Conservation (phyloP, 2,113 vertebrate species). For the Globicephala melas region DNA sequence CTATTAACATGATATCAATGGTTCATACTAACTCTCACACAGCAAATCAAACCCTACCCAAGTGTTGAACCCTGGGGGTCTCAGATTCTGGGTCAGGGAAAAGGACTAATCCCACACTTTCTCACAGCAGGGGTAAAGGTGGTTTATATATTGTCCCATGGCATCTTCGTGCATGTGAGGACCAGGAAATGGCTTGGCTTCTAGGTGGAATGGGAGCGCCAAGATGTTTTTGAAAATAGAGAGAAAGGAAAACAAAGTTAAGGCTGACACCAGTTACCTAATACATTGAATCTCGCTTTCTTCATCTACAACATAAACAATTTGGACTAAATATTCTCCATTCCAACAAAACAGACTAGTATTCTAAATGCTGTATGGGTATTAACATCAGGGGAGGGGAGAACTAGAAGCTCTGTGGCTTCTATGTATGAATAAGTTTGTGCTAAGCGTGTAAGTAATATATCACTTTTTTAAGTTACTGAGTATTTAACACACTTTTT, state of each 20-base stretch:
- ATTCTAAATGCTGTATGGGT: background rate
- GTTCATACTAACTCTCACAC: background rate
- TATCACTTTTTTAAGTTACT: background rate
- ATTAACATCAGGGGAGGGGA: background rate
- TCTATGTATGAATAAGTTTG: background rate
- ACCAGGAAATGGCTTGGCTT: background rate
- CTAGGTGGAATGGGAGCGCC: background rate
- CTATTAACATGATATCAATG: background rate
- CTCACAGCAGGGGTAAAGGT: background rate
- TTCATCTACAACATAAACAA: background rate
- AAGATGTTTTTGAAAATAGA: background rate
- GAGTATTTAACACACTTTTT: background rate
- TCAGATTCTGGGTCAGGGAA: background rate
- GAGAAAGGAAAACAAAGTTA: background rate
- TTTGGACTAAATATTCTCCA: background rate
- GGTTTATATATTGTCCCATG: background rate
- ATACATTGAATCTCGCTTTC: background rate
- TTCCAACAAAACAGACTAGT: background rate
- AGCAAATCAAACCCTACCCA: background rate
- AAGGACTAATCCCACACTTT: background rate
- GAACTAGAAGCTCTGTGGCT: background rate
- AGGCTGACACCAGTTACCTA: background rate
- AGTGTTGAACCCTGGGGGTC: background rate
- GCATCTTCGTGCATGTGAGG: background rate
- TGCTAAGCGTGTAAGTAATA: background rate